phyloP scores from a whole-genome alignment of 2,888 invertebrate species.

The Pollenia labialis region DNA sequence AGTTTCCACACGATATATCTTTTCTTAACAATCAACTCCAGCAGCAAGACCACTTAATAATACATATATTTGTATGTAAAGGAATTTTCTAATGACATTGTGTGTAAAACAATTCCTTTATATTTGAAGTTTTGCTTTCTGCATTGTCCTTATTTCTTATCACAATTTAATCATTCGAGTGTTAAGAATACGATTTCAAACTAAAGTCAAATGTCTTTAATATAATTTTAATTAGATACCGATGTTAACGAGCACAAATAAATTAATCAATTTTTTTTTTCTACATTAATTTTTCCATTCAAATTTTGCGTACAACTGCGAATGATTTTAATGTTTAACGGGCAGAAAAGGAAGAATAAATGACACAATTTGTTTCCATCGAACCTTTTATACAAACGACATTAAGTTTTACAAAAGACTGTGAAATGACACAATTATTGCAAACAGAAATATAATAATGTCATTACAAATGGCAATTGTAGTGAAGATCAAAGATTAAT shows the following conservation, averaged over 20 bases:
- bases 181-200: background rate
- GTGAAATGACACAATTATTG: background rate
- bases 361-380: background rate
- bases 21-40: no score
- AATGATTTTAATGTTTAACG: background rate
- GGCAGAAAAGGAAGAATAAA: background rate
- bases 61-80: no score
- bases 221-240: background rate
- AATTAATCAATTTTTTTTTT: conserved; percentile 6
- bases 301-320: background rate
- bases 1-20: background rate
- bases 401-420: background rate
- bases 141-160: background rate
- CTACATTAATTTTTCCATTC: background rate
- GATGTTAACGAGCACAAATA: background rate
- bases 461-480: no score
- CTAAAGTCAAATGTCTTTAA: background rate
- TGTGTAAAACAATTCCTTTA: no score
- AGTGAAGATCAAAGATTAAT: no score
- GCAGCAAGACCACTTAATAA: no score
- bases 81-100: no score
- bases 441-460: no score
- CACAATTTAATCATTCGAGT: conserved; percentile 24
- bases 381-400: background rate
- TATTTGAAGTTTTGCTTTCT: background rate